Percentiles rank a stretch among this genome's conserved stretches.
phyloP scores from a whole-genome alignment of 53 echinoderm and acorn worm species.

The Temnopleurus reevesii region DNA sequence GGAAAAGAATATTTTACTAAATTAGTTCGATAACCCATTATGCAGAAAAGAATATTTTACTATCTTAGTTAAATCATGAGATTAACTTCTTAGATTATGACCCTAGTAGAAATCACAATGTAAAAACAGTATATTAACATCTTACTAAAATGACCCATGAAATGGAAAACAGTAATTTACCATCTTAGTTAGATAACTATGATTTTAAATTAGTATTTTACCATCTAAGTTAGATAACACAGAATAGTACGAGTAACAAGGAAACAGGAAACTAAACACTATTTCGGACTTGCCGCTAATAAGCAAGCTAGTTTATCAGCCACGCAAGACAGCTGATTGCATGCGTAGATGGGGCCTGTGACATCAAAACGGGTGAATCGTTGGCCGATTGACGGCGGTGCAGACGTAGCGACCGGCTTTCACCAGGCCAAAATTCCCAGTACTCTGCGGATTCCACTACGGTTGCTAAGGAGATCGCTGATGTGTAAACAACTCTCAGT shows the following conservation, averaged over 20 bases:
- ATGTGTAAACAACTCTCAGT: slow-evolving; percentile 53
- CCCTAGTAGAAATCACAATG: too few relatives aligned
- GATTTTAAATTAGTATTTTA: background rate
- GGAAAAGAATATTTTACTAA: too few relatives aligned
- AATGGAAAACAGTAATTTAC: background rate
- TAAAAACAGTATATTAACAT: too few relatives aligned
- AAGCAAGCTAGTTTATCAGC: slow-evolving; percentile 55
- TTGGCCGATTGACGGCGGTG: slow-evolving; percentile 51
- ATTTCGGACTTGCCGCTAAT: background rate
- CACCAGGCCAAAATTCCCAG: slow-evolving; percentile 43
- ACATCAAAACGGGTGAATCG: slow-evolving; percentile 47
- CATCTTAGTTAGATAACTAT: background rate
- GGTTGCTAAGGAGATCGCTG: slow-evolving; percentile 47
- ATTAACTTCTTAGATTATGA: too few relatives aligned
- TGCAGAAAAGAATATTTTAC: too few relatives aligned
- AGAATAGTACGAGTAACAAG: background rate
- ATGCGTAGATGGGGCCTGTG: slow-evolving; percentile 39
- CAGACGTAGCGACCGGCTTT: slow-evolving; percentile 53
- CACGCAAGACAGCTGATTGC: slow-evolving; percentile 51
- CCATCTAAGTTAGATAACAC: background rate
- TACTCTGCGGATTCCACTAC: slow-evolving; percentile 42
- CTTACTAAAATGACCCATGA: too few relatives aligned
- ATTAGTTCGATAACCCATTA: too few relatives aligned
- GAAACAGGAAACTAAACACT: background rate
- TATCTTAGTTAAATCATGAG: too few relatives aligned